Evolutionary conservation across 2,888 invertebrate species (phyloP).

Genomic region (Sphecodes monilicornis): DNA sequence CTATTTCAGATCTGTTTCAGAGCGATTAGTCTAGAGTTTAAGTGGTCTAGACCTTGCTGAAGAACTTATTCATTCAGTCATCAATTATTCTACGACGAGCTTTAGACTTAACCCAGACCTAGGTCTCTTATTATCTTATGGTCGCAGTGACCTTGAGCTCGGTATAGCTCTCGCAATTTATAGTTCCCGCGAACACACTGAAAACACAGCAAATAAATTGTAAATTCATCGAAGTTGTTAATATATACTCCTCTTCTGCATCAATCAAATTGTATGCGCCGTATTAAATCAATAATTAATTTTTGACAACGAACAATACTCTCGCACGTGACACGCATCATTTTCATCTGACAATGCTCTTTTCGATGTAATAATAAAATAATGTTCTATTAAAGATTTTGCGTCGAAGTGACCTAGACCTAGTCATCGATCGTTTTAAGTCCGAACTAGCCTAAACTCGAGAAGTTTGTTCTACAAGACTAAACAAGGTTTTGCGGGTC

Average conservation of each 20-base stretch:
- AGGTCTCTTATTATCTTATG: not conserved
- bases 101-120: not conserved
- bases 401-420: not conserved
- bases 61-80: not conserved
- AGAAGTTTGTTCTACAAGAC: not conserved
- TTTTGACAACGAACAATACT: no score
- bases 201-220: not conserved
- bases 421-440: not conserved
- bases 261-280: no score
- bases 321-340: no score
- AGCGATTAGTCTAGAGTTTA: not conserved
- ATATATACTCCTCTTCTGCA: no score
- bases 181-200: not conserved
- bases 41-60: not conserved
- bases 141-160: not conserved
- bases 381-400: not conserved
- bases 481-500: not conserved
- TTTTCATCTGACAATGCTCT: no score
- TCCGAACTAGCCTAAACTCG: not conserved
- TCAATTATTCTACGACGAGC: not conserved
- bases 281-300: no score
- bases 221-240: not conserved
- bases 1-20: no score
- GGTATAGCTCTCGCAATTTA: not conserved
- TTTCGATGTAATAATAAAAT: no score